Base-by-base conservation (phyloP, 1,140 invertebrate species). In the Drosophila teissieri region DNA sequence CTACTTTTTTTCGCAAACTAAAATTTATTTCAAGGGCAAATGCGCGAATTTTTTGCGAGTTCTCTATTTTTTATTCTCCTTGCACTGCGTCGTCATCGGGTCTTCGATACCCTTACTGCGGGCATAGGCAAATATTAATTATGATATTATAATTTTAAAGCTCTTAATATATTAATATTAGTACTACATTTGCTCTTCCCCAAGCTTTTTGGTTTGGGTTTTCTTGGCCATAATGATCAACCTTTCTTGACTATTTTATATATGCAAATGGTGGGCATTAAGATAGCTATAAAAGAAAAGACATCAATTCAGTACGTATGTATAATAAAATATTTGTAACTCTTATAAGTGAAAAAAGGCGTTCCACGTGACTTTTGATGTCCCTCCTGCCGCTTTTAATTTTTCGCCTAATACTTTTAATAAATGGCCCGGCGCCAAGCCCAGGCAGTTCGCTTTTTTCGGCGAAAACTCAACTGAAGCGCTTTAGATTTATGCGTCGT, bases 21-120 rank as follows among this genome's bases (percentile, higher is more conserved):
- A 83, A 90, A 83, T 86, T 80, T 81, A 68, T 90, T 90, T 90
- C 86, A 90, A 90, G 86, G 86, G 86, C 86, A 83, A 90, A 86
- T 73, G 57, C 54, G 73, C 82, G 81, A 76, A 73, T 82, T 82
- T 86, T 78, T 74, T 62, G 54, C 58, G 34, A 40, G 45, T 42
- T 65, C 34, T 57, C 57, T 67, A 60, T 55, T 56, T 54, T 73
- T 77, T 57, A 37, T 48, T 65, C 24, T 24, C 49, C 22, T 42
- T 86, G 79, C 83, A 86, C 7, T 89, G 70, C 65, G 69, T 76
- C 70, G 80, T 80, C 80, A 83, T 74, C 70, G 60, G 58, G 57
- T 36, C 42, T 42, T 22, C 7, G 37, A 85, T 88, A 78, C 82
- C 49, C 82, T 83, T 14, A 37, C 57, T 6, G 0, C 36, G 39